These are phyloP conservation scores for Orientallactaga bullata DNA, from an alignment of 2,113 vertebrate species.

Conservation along the genomic window DNA sequence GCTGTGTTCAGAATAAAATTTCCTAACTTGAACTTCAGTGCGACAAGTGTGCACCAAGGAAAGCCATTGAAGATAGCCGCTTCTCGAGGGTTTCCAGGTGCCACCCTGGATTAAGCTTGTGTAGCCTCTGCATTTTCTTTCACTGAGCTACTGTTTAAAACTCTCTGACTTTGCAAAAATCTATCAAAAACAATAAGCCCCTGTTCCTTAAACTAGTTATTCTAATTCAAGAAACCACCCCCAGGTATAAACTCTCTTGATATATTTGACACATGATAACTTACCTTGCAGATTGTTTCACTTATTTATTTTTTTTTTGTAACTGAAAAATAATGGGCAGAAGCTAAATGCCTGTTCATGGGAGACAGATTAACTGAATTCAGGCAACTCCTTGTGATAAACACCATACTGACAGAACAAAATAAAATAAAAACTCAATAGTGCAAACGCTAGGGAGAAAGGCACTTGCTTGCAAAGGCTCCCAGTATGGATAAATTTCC, in stretches of 20 bases:
- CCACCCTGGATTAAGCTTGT: slow-evolving; percentile 17
- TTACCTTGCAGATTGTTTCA: neutral
- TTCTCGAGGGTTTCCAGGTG: neutral
- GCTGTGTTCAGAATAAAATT: neutral
- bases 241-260: neutral
- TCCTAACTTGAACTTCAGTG: neutral
- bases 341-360: neutral
- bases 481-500: no score
- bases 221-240: slow-evolving; percentile 5
- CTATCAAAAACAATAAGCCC: slow-evolving; percentile 20
- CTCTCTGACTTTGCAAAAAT: neutral
- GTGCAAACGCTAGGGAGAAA: no score
- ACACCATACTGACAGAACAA: neutral
- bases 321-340: neutral
- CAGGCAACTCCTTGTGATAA: neutral
- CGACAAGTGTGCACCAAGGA: slow-evolving; percentile 27
- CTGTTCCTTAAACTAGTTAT: neutral
- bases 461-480: no score
- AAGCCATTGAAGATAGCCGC: neutral
- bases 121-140: neutral
- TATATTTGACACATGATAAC: neutral
- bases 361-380: neutral
- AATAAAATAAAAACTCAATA: no score
- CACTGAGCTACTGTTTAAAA: slow-evolving; percentile 27
- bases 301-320: neutral